Evolutionary conservation across 2,797 vertebrate genomes (phyloP).

Genomic region (Acipenser ruthenus): DNA sequence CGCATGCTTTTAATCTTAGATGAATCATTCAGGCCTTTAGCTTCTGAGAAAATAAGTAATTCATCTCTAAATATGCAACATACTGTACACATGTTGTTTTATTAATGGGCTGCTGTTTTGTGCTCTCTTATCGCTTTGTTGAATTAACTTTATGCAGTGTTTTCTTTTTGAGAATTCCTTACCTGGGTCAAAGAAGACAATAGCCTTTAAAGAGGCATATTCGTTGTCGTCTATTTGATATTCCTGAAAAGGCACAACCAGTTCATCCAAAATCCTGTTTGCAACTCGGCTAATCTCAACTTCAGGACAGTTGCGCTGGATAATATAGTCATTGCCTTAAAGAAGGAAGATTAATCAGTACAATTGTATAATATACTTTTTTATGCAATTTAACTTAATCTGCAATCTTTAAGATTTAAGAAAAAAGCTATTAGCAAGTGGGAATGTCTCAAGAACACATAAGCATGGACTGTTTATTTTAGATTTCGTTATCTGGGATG

Average conservation of each 20-base stretch:
- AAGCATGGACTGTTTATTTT: no score
- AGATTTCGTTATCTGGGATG: no score
- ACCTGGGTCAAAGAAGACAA: slow-evolving; percentile 98
- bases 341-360: neutral
- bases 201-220: slow-evolving; percentile 92
- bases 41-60: slow-evolving; percentile 57
- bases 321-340: slow-evolving; percentile 83
- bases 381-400: no score
- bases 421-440: no score
- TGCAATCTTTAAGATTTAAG: no score
- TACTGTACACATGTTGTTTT: no score
- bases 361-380: no score
- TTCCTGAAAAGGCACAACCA: slow-evolving; percentile 88
- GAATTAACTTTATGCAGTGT: no score
- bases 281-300: slow-evolving; percentile 82
- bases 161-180: slow-evolving; percentile 16
- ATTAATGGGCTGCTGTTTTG: no score
- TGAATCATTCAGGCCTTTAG: slow-evolving; percentile 84
- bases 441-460: no score
- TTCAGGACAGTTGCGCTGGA: slow-evolving; percentile 83
- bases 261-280: slow-evolving; percentile 84
- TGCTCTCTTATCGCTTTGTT: no score
- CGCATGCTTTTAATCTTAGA: slow-evolving; percentile 87
- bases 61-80: no score
- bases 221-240: slow-evolving; percentile 95